Base-by-base conservation (phyloP, 2,113 vertebrate genomes). In the Saccopteryx bilineata region DNA sequence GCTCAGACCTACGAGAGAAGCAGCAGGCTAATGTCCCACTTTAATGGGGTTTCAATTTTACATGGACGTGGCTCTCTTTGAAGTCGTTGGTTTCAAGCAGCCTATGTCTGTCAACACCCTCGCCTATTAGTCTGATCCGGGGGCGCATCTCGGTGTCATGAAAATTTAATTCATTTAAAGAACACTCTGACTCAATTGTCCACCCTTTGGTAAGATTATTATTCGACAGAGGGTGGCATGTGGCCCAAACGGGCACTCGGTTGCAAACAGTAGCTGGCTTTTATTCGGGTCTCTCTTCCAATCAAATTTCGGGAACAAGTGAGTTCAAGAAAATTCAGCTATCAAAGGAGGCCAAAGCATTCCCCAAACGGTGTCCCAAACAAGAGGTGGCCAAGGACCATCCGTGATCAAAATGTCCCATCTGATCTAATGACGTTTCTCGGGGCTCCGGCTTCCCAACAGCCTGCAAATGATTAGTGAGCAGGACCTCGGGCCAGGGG, bases 401-500 rank as follows among this genome's bases (percentile, higher is more conserved):
- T 63, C 28, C 52, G 2, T 54, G 24, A 83, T 80, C 91, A 65
- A 95, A 96, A 68, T 9, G 19, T 58, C 10, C 9, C 48, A 9
- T 82, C 58, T 46, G 61, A 69, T 28, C 61, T 74, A 48, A 80
- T 11, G 39, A 52, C 48, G 60, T 74, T 88, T 72, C 80, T 9
- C 2, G 7, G 74, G 52, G 39, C 82, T 87, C 65, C 46, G 31
- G 28, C 91, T 97, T 96, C 91, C 66, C 86, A 94, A 90, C 1
- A 0, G 54, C 85, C 94, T 97, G 97, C 94, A 97, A 97, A 96
- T 69, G 19, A 96, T 66, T 63, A 91, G 97, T 93, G 96, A 94
- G 79, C 80, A 94, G 83, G 87, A 89, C 86, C 33, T 48, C 56
- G 0, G 1, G 68, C 52, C 76, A n/a, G 94, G 63, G 96, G 75